A percentile compares a stretch with the other conserved stretches of the same genome.
Conservation (phyloP, 2,113 vertebrate genomes). For the Propithecus coquereli region DNA sequence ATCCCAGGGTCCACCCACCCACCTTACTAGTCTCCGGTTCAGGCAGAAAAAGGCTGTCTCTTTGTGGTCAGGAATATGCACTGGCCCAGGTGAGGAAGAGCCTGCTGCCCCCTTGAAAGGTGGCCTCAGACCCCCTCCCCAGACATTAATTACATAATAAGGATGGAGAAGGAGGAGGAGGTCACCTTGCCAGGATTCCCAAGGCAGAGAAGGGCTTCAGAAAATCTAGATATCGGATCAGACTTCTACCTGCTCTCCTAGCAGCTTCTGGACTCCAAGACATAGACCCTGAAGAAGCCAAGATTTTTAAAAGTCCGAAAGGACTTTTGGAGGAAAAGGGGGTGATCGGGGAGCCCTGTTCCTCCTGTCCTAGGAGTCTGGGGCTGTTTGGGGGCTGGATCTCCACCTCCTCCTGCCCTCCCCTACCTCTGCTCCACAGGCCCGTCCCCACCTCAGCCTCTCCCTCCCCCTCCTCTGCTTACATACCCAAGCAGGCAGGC, state of each 20-base stretch:
- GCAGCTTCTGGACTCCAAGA: not conserved
- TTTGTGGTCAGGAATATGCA: not conserved
- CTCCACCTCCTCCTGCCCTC: not conserved
- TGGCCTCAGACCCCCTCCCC: not conserved
- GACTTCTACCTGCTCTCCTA: not conserved
- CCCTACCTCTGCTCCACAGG: not conserved
- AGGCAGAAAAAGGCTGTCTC: not conserved
- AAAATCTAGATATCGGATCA: not conserved
- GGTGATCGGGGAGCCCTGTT: not conserved
- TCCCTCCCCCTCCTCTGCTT: not conserved
- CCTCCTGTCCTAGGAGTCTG: not conserved
- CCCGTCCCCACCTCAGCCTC: not conserved
- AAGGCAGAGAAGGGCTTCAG: not conserved
- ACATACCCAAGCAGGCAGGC: not conserved
- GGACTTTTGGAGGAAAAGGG: not conserved
- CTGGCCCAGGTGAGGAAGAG: not conserved
- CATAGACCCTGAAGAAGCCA: not conserved
- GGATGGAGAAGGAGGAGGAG: not conserved
- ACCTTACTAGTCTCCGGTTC: not conserved
- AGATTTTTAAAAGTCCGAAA: not conserved
- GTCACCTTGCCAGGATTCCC: not conserved
- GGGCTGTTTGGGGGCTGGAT: not conserved
- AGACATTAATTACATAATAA: not conserved
- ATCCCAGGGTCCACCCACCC: too few relatives aligned
- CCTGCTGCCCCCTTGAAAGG: not conserved